Evolutionary conservation across 1,140 invertebrate species (phyloP).

Genomic region (Leptinotarsa defecta): DNA sequence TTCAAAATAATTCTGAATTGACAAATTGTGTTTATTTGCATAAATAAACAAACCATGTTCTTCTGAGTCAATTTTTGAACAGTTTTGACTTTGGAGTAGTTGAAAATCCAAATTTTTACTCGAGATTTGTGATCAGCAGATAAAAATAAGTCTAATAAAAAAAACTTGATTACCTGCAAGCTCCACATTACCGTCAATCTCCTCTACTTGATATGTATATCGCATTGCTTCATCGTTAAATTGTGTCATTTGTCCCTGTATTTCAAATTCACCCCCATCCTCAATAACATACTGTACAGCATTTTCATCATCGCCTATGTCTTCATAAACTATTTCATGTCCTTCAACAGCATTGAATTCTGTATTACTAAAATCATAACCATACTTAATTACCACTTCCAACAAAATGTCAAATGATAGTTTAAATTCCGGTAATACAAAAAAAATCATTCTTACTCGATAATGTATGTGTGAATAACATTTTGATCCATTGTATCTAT

Average conservation of each 20-base stretch:
- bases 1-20: no score
- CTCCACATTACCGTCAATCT: neutral
- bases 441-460: constrained; percentile 37
- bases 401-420: neutral
- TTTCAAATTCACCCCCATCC: constrained; percentile 28
- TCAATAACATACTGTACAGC: constrained; percentile 27
- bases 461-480: constrained; percentile 42
- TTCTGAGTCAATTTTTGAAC: no score
- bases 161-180: no score
- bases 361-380: constrained; percentile 18
- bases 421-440: neutral
- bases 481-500: constrained; percentile 46
- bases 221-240: constrained; percentile 6
- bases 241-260: constrained; percentile 21
- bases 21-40: no score
- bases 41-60: no score
- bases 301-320: constrained; percentile 32
- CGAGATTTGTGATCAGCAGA: no score
- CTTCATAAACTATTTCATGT: constrained; percentile 36
- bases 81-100: no score
- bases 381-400: neutral
- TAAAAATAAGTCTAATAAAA: no score
- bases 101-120: no score
- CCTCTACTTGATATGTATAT: constrained; percentile 40
- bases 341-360: constrained; percentile 28